These are phyloP conservation scores for Fabriciana adippe DNA, from an alignment of 2,888 invertebrate genomes.

Conservation along the genomic window DNA sequence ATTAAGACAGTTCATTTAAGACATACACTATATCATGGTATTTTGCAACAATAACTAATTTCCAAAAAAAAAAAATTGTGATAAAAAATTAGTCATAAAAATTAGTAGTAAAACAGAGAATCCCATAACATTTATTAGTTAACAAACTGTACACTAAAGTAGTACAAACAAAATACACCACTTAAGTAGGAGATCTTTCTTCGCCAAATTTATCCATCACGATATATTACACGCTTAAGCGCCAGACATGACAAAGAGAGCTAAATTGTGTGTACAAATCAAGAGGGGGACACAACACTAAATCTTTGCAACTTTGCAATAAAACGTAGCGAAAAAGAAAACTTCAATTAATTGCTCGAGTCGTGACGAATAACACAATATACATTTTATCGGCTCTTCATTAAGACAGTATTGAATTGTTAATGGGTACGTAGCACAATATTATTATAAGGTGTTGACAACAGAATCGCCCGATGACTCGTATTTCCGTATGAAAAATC, in stretches of 20 bases:
- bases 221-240: conserved; percentile 73
- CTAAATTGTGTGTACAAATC: conserved; percentile 71
- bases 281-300: conserved; percentile 62
- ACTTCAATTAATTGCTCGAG: conserved; percentile 70
- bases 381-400: conserved; percentile 79
- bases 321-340: conserved; percentile 67
- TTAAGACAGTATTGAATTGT: conserved; percentile 77
- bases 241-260: conserved; percentile 66
- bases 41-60: background rate
- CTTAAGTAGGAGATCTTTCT: conserved; percentile 67
- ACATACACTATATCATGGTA: background rate
- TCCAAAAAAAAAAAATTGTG: background rate
- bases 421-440: conserved; percentile 70
- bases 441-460: conserved; percentile 73
- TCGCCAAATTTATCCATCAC: conserved; percentile 66
- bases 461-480: conserved; percentile 63
- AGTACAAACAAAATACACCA: conserved; percentile 53
- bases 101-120: conserved; percentile 24
- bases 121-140: conserved; percentile 46
- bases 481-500: conserved; percentile 58
- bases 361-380: conserved; percentile 74
- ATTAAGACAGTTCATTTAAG: background rate
- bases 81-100: background rate
- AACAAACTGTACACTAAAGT: conserved; percentile 45
- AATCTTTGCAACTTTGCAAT: conserved; percentile 62